These are phyloP conservation scores for Pseudochirops corinnae DNA, from an alignment of 2,797 vertebrate genomes.

Conservation along the genomic window DNA sequence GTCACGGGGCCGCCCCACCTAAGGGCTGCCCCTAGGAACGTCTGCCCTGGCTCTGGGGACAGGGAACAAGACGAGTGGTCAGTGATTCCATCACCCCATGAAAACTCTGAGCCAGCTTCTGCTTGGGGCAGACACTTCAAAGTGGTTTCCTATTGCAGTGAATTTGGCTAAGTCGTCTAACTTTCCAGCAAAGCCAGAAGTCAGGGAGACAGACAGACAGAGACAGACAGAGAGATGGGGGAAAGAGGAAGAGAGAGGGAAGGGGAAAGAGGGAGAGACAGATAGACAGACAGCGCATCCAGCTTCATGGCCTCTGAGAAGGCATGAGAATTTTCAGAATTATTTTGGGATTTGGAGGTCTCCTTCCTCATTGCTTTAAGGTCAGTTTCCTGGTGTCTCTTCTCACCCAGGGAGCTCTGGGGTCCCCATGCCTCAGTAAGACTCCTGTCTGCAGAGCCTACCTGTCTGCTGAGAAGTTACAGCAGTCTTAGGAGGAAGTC, in stretches of 20 bases:
- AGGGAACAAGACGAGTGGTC: not conserved
- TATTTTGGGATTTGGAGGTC: not conserved
- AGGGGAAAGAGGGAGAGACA: not conserved
- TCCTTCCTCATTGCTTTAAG: not conserved
- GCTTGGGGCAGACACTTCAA: not conserved
- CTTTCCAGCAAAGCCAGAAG: not conserved
- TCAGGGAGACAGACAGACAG: not conserved
- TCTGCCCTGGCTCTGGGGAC: not conserved
- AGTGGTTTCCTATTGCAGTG: not conserved
- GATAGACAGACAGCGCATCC: no score
- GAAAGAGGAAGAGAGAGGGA: not conserved
- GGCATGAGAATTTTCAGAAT: not conserved
- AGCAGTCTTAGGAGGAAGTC: constrained; percentile 34
- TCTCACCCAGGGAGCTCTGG: not conserved
- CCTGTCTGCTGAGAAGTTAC: not conserved
- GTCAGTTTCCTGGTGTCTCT: not conserved
- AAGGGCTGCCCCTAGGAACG: not conserved
- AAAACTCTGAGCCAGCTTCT: not conserved
- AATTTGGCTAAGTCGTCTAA: not conserved
- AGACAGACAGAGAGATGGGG: not conserved
- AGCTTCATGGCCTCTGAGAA: not conserved
- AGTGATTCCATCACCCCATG: not conserved
- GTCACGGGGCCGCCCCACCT: no score
- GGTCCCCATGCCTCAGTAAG: not conserved
- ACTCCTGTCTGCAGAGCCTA: not conserved